Evolutionary conservation across 2,888 invertebrate genomes (phyloP).

Genomic region (Spilosoma lubricipeda): DNA sequence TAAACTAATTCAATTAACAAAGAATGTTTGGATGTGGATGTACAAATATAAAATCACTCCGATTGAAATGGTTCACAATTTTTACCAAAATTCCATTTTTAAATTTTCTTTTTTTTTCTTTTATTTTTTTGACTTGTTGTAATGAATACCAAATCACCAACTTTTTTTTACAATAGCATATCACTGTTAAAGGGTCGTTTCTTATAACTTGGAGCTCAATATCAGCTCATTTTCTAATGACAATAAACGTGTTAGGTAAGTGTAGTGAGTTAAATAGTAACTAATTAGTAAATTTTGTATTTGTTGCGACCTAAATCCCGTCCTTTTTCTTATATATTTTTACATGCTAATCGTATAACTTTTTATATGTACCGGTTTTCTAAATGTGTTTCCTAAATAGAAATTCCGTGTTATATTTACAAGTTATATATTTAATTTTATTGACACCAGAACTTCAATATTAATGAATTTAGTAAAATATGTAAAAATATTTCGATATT

Average conservation of each 20-base stretch:
- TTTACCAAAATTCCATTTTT: neutral
- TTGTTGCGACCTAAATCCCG: constrained; percentile 18
- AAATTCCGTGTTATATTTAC: neutral
- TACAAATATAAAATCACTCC: neutral
- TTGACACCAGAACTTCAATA: neutral
- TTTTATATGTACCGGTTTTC: neutral
- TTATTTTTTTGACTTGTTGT: neutral
- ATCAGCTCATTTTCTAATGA: constrained; percentile 46
- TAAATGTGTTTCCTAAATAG: neutral
- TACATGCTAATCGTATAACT: neutral
- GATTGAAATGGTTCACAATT: neutral
- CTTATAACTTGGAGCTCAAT: constrained; percentile 36
- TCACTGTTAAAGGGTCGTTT: neutral
- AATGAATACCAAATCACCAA: neutral
- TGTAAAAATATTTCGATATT: neutral
- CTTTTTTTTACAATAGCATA: neutral
- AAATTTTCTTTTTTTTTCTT: neutral
- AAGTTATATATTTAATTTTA: neutral
- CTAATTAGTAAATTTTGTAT: constrained; percentile 28
- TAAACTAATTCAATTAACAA: neutral
- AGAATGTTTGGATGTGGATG: neutral
- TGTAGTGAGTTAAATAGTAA: constrained; percentile 40
- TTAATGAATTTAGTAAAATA: neutral
- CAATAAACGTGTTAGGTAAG: constrained; percentile 50
- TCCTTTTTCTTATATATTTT: constrained; percentile 25